Percentiles rank a stretch among this genome's conserved stretches.
Conservation (phyloP, 2,888 invertebrate genomes). For the Noctuana brunneofusca region DNA sequence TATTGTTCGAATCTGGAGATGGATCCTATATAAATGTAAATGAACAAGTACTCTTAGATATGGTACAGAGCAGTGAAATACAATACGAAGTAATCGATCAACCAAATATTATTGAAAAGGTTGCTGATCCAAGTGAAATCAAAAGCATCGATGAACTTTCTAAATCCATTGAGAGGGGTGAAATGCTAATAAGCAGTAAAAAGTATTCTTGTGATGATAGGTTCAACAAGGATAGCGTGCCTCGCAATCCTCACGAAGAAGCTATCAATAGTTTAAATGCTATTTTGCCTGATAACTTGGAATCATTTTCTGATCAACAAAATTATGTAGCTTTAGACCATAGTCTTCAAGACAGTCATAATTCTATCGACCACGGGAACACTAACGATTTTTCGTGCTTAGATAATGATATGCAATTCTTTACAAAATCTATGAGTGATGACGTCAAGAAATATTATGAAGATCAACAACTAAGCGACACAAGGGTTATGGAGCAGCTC, state of each 20-base stretch:
- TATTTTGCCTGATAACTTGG: conserved; percentile 72
- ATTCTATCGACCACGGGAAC: conserved; percentile 60
- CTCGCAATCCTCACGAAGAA: conserved; percentile 62
- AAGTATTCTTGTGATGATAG: conserved; percentile 52
- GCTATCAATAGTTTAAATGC: conserved; percentile 69
- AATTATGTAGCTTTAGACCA: conserved; percentile 70
- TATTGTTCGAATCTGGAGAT: conserved; percentile 85
- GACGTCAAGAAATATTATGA: conserved; percentile 77
- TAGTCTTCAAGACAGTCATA: conserved; percentile 59
- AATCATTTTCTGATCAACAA: conserved; percentile 71
- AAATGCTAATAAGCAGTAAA: conserved; percentile 67
- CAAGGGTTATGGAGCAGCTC: conserved; percentile 67
- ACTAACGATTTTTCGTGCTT: conserved; percentile 73
- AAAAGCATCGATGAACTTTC: conserved; percentile 79
- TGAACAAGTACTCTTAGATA: conserved; percentile 83
- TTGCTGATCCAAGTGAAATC: conserved; percentile 75
- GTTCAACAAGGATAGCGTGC: conserved; percentile 58
- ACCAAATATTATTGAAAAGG: conserved; percentile 78
- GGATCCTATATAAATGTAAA: conserved; percentile 85
- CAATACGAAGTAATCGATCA: conserved; percentile 80
- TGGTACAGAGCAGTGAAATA: conserved; percentile 79
- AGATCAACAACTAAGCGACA: conserved; percentile 67
- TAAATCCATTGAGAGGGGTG: conserved; percentile 75
- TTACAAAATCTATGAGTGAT: conserved; percentile 77
- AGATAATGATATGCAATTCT: conserved; percentile 77